Evolutionary conservation across 2,797 vertebrate genomes (phyloP).

Genomic region (Eremophila alpestris): DNA sequence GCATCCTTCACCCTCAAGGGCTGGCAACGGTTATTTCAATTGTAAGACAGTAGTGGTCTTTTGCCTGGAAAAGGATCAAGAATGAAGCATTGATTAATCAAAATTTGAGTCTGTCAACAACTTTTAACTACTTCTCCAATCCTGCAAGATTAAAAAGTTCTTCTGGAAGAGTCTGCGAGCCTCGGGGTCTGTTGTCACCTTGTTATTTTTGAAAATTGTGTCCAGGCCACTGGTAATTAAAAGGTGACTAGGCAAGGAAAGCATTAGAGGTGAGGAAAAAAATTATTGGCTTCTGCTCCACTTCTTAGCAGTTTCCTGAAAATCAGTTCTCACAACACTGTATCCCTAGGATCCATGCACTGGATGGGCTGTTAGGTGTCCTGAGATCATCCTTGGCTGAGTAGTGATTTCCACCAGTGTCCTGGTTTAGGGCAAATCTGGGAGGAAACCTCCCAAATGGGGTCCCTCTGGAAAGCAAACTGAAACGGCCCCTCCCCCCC

Average conservation of each 20-base stretch:
- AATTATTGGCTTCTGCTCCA: neutral
- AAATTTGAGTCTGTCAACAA: neutral
- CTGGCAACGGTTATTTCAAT: neutral
- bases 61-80: conserved; percentile 2
- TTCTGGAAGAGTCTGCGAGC: neutral
- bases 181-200: fast-evolving
- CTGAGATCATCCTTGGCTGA: neutral
- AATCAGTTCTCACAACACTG: neutral
- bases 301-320: neutral
- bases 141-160: neutral
- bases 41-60: neutral
- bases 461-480: too few species aligned
- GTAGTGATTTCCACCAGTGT: neutral
- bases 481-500: too few species aligned
- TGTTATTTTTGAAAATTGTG: neutral
- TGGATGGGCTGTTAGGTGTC: neutral
- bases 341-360: neutral
- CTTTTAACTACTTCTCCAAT: neutral
- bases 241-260: neutral
- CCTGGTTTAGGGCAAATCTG: too few species aligned
- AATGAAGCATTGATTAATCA: neutral
- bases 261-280: neutral
- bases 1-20: neutral
- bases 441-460: too few species aligned
- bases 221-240: neutral